Evolutionary conservation across 35 echinoderm and acorn worm genomes (phyloP).

Genomic region (Hemicentrotus pulcherrimus): DNA sequence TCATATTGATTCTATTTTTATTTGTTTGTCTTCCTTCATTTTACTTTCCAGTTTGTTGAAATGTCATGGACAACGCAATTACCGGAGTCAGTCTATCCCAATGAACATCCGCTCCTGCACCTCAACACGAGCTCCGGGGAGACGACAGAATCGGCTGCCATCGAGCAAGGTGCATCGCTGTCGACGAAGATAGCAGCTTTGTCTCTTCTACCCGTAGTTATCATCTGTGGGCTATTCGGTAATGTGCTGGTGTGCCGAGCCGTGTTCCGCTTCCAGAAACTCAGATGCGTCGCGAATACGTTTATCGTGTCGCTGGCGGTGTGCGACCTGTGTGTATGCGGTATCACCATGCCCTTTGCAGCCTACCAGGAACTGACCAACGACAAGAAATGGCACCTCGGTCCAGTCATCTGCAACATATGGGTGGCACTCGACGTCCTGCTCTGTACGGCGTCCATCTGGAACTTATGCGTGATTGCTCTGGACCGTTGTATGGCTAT

Average conservation of each 20-base stretch:
- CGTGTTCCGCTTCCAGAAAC: slow-evolving; percentile 79
- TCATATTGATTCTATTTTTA: neutral
- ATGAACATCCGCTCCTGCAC: neutral
- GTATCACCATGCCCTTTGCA: slow-evolving; percentile 87
- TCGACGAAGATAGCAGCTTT: slow-evolving; percentile 48
- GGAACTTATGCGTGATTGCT: slow-evolving; percentile 92
- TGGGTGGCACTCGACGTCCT: slow-evolving; percentile 92
- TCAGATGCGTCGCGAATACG: slow-evolving; percentile 89
- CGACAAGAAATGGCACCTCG: slow-evolving; percentile 77
- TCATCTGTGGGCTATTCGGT: slow-evolving; percentile 78
- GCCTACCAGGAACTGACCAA: slow-evolving; percentile 69
- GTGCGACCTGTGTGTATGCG: slow-evolving; percentile 78
- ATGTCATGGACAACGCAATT: neutral
- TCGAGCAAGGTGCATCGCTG: neutral
- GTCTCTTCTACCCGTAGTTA: slow-evolving; percentile 59
- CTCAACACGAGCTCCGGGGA: neutral
- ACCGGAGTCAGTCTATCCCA: neutral
- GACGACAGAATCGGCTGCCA: neutral
- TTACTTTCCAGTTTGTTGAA: neutral
- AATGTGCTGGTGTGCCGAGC: slow-evolving; percentile 88
- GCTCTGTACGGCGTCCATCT: slow-evolving; percentile 87
- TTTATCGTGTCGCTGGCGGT: slow-evolving; percentile 95
- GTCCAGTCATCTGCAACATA: slow-evolving; percentile 73
- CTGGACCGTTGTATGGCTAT: slow-evolving; percentile 92
- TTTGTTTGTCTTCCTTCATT: neutral